These are phyloP conservation scores for Pseudochirops corinnae DNA, from an alignment of 2,797 vertebrate genomes.

Conservation along the genomic window DNA sequence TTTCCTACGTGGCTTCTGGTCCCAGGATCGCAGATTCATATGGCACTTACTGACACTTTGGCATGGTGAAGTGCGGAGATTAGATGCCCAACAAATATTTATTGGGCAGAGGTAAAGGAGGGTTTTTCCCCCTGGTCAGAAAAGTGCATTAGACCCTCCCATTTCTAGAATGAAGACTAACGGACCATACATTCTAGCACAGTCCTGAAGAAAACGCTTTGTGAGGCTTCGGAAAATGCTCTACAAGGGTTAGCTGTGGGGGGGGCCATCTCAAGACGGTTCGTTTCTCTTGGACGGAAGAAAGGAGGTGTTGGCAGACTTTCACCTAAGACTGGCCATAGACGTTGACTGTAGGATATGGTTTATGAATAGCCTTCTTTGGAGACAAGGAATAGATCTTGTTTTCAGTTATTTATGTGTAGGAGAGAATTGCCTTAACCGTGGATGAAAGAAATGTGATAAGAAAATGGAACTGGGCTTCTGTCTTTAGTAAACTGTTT, in stretches of 20 bases:
- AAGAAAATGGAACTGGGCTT: slow-evolving; percentile 15
- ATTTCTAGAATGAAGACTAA: neutral
- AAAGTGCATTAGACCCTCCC: neutral
- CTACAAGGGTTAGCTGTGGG: neutral
- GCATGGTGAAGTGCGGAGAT: neutral
- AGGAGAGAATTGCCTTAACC: slow-evolving; percentile 40
- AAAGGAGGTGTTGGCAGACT: neutral
- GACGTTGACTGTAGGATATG: neutral
- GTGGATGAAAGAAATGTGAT: slow-evolving; percentile 28
- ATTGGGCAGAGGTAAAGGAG: neutral
- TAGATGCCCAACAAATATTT: neutral
- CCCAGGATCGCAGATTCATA: neutral
- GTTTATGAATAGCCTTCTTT: slow-evolving; percentile 13
- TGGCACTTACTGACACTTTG: neutral
- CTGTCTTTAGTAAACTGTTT: neutral
- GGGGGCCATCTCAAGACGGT: neutral
- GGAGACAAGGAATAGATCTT: slow-evolving; percentile 19
- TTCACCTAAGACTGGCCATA: neutral
- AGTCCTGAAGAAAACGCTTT: neutral
- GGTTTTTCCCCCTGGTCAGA: neutral
- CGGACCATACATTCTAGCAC: neutral
- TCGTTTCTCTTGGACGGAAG: neutral
- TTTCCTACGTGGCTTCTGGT: neutral
- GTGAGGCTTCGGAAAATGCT: neutral
- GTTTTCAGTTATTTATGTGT: slow-evolving; percentile 43